Percentiles rank a stretch among this genome's conserved stretches.
These are phyloP conservation scores for Toxonevra muliebris DNA, from an alignment of 2,888 invertebrate genomes.

Conservation along the genomic window DNA sequence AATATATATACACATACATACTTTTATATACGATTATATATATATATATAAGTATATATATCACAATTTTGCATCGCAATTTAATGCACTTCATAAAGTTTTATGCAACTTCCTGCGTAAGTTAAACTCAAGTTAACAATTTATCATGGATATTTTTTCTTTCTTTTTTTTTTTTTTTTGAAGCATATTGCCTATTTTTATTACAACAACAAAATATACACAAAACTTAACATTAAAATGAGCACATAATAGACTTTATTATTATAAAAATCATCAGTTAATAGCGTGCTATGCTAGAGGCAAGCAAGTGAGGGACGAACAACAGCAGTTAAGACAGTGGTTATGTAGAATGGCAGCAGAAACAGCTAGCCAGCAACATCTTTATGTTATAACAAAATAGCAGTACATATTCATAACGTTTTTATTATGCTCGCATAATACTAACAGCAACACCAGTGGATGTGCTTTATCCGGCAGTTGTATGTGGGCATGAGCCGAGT, in stretches of 20 bases:
- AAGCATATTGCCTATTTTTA: constrained; percentile 6
- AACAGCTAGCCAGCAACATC: constrained; percentile 13
- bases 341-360: constrained; percentile 12
- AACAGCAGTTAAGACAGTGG: not conserved
- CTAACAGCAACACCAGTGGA: too few relatives aligned
- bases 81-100: constrained; percentile 43
- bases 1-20: too few relatives aligned
- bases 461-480: not conserved
- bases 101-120: constrained; percentile 32
- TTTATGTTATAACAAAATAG: constrained; percentile 8
- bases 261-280: not conserved
- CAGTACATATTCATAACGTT: too few relatives aligned
- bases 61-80: constrained; percentile 36
- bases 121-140: too few relatives aligned
- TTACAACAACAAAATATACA: not conserved
- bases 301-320: too few relatives aligned
- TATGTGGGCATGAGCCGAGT: too few relatives aligned
- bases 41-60: too few relatives aligned
- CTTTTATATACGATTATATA: too few relatives aligned
- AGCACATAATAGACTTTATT: too few relatives aligned
- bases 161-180: too few relatives aligned
- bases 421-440: too few relatives aligned
- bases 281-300: not conserved
- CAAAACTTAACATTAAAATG: too few relatives aligned
- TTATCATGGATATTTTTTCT: not conserved